A percentile compares a stretch with the other conserved stretches of the same genome.
These are phyloP conservation scores for Seladonia tumulorum DNA, from an alignment of 2,888 invertebrate species.

Conservation along the genomic window DNA sequence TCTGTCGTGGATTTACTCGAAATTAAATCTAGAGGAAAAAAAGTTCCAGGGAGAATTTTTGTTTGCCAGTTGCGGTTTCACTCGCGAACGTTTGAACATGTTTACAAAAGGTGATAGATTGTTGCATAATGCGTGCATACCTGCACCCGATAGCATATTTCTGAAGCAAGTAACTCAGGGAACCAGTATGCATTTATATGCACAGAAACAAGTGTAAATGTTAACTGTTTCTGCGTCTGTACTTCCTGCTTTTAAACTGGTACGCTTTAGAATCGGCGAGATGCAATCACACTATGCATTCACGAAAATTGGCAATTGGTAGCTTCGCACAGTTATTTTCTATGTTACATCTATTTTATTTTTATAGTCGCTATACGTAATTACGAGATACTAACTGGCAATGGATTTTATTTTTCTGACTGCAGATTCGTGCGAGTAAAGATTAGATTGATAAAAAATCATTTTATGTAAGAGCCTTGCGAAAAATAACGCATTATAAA, in stretches of 20 bases:
- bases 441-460: constrained; percentile 1
- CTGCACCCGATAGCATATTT: constrained; percentile 11
- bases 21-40: not conserved
- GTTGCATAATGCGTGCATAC: constrained; percentile 34
- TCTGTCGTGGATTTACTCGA: not conserved
- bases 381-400: not conserved
- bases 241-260: constrained; percentile 34
- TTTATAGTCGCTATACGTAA: not conserved
- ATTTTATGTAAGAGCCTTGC: not conserved
- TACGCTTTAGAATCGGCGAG: constrained; percentile 13
- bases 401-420: not conserved
- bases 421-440: not conserved
- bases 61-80: not conserved
- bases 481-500: not conserved
- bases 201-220: not conserved
- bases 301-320: not conserved
- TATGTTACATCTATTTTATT: not conserved
- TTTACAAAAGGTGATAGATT: constrained; percentile 22
- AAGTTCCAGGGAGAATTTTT: not conserved
- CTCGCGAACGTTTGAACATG: not conserved
- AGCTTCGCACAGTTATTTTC: not conserved
- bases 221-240: constrained; percentile 22
- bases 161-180: constrained; percentile 15
- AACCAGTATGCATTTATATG: constrained; percentile 26
- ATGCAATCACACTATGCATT: not conserved